These are phyloP conservation scores for Hypsibius dujardini DNA, from an alignment of 1,140 invertebrate species.

Conservation along the genomic window DNA sequence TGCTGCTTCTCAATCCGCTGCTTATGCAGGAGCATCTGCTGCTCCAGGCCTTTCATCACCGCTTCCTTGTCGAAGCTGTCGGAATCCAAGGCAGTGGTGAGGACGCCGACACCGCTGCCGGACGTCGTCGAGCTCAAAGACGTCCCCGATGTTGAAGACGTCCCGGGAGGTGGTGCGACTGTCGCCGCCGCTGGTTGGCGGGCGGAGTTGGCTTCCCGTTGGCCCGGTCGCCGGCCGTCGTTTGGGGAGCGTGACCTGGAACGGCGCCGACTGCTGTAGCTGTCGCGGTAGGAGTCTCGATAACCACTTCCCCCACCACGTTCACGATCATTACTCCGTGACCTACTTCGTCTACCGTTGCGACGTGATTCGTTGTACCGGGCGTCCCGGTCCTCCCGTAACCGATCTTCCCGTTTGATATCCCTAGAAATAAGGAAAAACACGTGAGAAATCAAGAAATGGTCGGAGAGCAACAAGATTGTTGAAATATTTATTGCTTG, in stretches of 20 bases:
- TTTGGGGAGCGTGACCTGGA: neutral
- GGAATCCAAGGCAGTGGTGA: no score
- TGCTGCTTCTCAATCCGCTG: neutral
- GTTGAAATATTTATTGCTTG: no score
- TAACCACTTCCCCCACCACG: neutral
- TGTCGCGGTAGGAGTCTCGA: no score
- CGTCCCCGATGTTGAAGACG: neutral
- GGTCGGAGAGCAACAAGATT: no score
- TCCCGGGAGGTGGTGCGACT: neutral
- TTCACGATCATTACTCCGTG: neutral
- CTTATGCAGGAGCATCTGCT: neutral
- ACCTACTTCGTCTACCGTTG: conserved; percentile 3
- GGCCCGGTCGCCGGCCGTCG: neutral
- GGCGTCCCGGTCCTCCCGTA: neutral
- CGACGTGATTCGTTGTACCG: neutral
- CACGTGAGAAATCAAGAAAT: no score
- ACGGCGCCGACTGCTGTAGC: neutral
- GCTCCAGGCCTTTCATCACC: no score
- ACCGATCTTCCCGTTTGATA: neutral
- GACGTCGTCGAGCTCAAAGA: neutral
- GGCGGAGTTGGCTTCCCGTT: neutral
- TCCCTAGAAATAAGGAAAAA: neutral
- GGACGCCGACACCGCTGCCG: no score
- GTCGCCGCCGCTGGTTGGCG: neutral
- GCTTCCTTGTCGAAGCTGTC: no score